Evolutionary conservation across 2,888 invertebrate species (phyloP).

Genomic region (Agrypnus murinus): DNA sequence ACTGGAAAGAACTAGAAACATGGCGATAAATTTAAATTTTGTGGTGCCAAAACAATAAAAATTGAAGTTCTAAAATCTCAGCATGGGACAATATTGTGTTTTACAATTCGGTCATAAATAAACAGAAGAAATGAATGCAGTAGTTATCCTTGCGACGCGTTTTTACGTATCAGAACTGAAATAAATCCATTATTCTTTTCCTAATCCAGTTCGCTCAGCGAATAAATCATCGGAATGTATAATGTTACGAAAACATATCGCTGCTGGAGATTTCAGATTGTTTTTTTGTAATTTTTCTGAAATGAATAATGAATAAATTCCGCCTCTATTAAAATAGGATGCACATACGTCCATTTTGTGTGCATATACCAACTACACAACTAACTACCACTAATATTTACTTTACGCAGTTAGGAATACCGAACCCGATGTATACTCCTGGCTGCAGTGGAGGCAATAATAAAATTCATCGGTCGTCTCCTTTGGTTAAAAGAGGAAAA

Average conservation of each 20-base stretch:
- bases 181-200: conserved; percentile 64
- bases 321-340: conserved; percentile 23
- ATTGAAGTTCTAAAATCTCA: conserved; percentile 56
- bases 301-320: conserved; percentile 47
- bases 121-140: conserved; percentile 62
- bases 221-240: conserved; percentile 60
- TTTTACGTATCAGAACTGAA: conserved; percentile 61
- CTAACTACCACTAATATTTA: too few species aligned
- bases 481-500: not conserved
- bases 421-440: too few species aligned
- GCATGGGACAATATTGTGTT: conserved; percentile 58
- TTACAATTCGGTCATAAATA: conserved; percentile 60
- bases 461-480: not conserved
- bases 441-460: too few species aligned
- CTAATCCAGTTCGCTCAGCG: conserved; percentile 60
- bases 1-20: conserved; percentile 40
- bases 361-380: not conserved
- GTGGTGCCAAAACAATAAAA: conserved; percentile 64
- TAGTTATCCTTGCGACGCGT: conserved; percentile 63
- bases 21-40: conserved; percentile 52
- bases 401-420: not conserved
- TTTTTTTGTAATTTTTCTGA: conserved; percentile 48
- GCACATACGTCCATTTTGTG: not conserved
- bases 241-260: conserved; percentile 59
- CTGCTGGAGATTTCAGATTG: conserved; percentile 52